Evolutionary conservation across 2,113 vertebrate genomes (phyloP).

Genomic region (Anguilla rostrata): DNA sequence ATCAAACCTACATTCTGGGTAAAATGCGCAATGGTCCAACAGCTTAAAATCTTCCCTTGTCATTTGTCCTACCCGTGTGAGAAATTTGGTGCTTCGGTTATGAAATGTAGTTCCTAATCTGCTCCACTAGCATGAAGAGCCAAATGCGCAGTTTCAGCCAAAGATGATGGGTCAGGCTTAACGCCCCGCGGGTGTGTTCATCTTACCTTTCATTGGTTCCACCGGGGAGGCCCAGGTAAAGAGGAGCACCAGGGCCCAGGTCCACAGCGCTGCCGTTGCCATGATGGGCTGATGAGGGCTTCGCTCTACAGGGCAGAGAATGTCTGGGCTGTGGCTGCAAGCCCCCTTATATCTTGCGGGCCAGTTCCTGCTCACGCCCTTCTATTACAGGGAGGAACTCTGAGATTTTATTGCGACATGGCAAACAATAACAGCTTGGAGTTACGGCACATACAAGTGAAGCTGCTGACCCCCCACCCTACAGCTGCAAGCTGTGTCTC

Average conservation of each 20-base stretch:
- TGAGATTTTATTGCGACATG: constrained; percentile 42
- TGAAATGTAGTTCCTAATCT: too few relatives aligned
- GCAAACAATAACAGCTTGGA: constrained; percentile 40
- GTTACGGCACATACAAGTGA: background rate
- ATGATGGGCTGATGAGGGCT: constrained; percentile 45
- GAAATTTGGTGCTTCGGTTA: too few relatives aligned
- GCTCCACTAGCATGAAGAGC: background rate
- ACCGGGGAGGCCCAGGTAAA: constrained; percentile 38
- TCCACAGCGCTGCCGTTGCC: constrained; percentile 48
- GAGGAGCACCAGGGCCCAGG: constrained; percentile 51
- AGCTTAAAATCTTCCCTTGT: too few relatives aligned
- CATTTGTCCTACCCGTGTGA: too few relatives aligned
- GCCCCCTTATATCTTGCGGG: constrained; percentile 51
- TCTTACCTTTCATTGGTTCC: constrained; percentile 60
- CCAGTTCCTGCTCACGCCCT: constrained; percentile 36
- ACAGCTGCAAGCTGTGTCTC: background rate
- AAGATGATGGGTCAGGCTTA: background rate
- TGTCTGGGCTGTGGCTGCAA: background rate
- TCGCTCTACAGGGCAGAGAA: constrained; percentile 28
- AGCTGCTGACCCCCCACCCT: background rate
- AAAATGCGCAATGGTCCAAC: too few relatives aligned
- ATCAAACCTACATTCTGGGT: too few relatives aligned
- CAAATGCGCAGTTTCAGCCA: background rate
- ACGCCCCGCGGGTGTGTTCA: background rate
- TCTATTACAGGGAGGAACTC: background rate